Evolutionary conservation across 2,888 invertebrate genomes (phyloP).

Genomic region (Polylopha cassiicola): DNA sequence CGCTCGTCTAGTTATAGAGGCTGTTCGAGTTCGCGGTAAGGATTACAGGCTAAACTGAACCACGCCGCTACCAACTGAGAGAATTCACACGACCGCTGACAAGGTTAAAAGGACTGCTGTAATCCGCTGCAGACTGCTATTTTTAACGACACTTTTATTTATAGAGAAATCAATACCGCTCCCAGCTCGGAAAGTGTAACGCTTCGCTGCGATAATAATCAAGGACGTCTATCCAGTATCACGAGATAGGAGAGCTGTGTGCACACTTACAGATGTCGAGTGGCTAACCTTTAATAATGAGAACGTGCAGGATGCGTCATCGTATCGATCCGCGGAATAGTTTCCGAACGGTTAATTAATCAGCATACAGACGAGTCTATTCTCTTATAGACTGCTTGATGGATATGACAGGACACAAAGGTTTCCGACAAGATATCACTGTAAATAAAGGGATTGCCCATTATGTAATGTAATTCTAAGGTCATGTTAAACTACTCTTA

Average conservation of each 20-base stretch:
- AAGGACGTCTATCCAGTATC: neutral
- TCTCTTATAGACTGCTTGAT: conserved; percentile 3
- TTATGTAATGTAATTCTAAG: no score
- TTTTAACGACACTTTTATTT: conserved; percentile 13
- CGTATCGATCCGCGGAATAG: conserved; percentile 40
- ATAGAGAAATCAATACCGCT: conserved; percentile 39
- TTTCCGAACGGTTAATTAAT: conserved; percentile 37
- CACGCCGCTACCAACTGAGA: conserved; percentile 9
- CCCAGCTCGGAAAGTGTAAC: conserved; percentile 1
- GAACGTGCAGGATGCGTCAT: conserved; percentile 43
- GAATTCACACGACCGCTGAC: conserved; percentile 5
- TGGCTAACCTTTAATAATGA: conserved; percentile 26
- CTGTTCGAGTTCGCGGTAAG: conserved; percentile 20
- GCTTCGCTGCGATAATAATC: neutral
- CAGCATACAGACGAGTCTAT: conserved; percentile 14
- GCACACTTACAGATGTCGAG: conserved; percentile 33
- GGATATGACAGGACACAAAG: neutral
- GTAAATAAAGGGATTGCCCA: no score
- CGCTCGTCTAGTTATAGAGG: conserved; percentile 50
- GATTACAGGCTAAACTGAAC: conserved; percentile 23
- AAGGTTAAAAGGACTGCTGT: conserved; percentile 10
- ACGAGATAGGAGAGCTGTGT: conserved; percentile 5
- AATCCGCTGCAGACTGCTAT: no score
- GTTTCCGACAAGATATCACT: no score
- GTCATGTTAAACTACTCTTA: no score